Evolutionary conservation across 2,888 invertebrate species (phyloP), one percentile per base, ranked within the genome.

Genomic region (Argyresthia goedartella): DNA sequence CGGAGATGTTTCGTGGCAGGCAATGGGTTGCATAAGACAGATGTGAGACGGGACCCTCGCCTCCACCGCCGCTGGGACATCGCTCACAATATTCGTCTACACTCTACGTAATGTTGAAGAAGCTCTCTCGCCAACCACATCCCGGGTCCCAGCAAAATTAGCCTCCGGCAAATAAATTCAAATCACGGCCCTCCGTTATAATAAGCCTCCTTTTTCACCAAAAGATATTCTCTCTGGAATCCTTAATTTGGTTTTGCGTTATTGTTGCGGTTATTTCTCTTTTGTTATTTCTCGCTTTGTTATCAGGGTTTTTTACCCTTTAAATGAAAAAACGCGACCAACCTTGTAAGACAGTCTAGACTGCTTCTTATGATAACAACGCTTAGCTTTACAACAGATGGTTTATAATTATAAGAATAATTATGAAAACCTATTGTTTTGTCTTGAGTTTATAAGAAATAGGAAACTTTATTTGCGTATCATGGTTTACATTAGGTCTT

Each of bases 81-180:
- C n/a, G 39, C 39, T 39, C 39, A 39, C 39, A 43, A 43, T 14
- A 13, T 43, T 43, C 13, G 8, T 16, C 14, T 42, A 42, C 44
- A 9, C 16, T 16, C 14, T 42, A 42, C 44, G 16, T 44, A 44
- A 44, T n/a, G n/a, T 34, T 8, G 15, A 25, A 15, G 34, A n/a
- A 34, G 13, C 34, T 14, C 1, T 48, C 33, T 36, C 35, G 36
- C 48, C 36, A 14, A 55, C 69, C 66, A 69, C 69, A 73, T 70
- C 66, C 66, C 62, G 62, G 69, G 64, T 67, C 64, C 66, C 81
- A 82, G 81, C 79, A 81, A 82, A 81, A 82, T 82, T 81, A 82
- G 78, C 77, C 74, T 73, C 67, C 63, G 71, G 70, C 79, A 76
- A 81, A 81, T 82, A 81, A 82, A 82, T 84, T 81, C 81, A 81